Percentiles rank a stretch among this genome's conserved stretches.
Conservation (phyloP, 2,113 vertebrate genomes). For the Peromyscus polionotus region DNA sequence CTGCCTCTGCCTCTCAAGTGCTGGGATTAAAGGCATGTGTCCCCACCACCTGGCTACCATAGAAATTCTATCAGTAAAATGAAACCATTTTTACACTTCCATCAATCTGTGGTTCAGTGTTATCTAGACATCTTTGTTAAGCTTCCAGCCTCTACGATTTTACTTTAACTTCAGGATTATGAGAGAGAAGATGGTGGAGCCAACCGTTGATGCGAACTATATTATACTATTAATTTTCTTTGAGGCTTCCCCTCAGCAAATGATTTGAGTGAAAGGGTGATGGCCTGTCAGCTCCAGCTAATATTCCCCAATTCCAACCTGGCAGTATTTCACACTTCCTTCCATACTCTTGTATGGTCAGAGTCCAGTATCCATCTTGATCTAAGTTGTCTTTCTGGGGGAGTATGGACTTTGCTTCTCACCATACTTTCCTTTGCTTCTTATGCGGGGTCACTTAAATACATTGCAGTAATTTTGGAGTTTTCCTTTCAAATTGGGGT, state of each 20-base stretch:
- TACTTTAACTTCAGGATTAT: not conserved
- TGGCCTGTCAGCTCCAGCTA: not conserved
- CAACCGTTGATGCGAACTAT: constrained; percentile 7
- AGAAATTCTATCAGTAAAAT: constrained; percentile 31
- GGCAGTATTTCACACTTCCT: constrained; percentile 48
- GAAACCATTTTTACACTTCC: not conserved
- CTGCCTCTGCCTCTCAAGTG: not conserved
- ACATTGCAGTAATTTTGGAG: not conserved
- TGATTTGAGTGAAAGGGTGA: not conserved
- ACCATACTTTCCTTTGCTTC: constrained; percentile 1
- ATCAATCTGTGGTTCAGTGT: not conserved
- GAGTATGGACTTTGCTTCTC: not conserved
- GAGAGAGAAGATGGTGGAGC: not conserved
- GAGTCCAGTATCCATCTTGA: constrained; percentile 33
- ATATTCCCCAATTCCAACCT: constrained; percentile 5
- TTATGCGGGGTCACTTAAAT: not conserved
- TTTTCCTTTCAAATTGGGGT: constrained; percentile 56
- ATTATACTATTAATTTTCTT: not conserved
- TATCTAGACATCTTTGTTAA: constrained; percentile 22
- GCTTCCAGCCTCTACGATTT: constrained; percentile 17
- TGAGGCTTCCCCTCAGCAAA: constrained; percentile 20
- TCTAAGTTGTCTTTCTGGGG: constrained; percentile 12
- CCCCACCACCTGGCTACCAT: not conserved
- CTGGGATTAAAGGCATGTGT: not conserved
- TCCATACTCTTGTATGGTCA: not conserved